These are phyloP conservation scores for Arctia plantaginis DNA, from an alignment of 2,888 invertebrate species.

Conservation along the genomic window DNA sequence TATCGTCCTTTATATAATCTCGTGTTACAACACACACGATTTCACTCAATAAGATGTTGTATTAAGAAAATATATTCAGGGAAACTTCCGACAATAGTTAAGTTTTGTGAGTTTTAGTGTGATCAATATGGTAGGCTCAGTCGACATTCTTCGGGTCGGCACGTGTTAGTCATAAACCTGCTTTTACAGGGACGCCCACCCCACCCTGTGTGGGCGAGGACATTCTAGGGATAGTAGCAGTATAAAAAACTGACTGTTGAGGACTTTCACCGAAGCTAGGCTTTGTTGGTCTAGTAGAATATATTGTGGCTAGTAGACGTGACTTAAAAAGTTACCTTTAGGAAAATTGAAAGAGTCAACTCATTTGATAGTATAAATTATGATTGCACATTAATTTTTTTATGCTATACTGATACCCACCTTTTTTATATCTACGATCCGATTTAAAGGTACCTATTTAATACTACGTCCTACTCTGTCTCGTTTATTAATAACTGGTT, in stretches of 20 bases:
- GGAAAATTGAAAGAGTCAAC: conserved; percentile 36
- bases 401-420: too few relatives aligned
- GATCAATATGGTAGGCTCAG: conserved; percentile 67
- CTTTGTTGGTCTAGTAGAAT: conserved; percentile 63
- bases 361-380: conserved; percentile 39
- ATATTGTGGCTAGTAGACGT: conserved; percentile 54
- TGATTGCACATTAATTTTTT: conserved; percentile 10
- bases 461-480: too few relatives aligned
- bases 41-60: conserved; percentile 2
- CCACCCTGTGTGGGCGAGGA: conserved; percentile 61
- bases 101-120: conserved; percentile 50
- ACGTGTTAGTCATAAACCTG: conserved; percentile 83
- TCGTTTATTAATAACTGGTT: too few relatives aligned
- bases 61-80: conserved; percentile 6
- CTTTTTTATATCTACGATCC: too few relatives aligned
- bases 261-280: conserved; percentile 64
- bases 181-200: conserved; percentile 74
- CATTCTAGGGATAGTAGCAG: conserved; percentile 59
- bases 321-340: conserved; percentile 40
- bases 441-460: background rate
- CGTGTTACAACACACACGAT: conserved; percentile 1
- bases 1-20: conserved; percentile 9
- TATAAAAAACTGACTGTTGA: conserved; percentile 73
- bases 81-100: conserved; percentile 11
- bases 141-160: conserved; percentile 63